Base-by-base conservation (phyloP, 2,113 vertebrate genomes). In the Prunella fulvescens region DNA sequence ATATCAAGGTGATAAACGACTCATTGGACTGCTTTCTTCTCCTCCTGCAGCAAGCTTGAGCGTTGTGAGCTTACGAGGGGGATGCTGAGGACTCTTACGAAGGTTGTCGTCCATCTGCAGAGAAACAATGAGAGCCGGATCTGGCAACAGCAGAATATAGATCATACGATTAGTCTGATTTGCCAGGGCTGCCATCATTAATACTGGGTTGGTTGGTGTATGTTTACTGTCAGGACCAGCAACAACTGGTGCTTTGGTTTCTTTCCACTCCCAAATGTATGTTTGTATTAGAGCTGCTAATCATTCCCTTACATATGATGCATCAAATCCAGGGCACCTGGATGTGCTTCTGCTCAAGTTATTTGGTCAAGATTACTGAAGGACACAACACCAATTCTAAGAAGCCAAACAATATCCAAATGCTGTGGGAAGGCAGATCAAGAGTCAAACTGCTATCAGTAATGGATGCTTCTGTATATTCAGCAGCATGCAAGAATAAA, bases 91-190 rank as follows among this genome's bases (percentile, higher is more conserved):
- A 92, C 99, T 99, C 97, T 98, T 99, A 90, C 99, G 99, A 91
- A 99, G 99, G 92, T 99, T 99, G 96, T 99, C 98, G 79, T 99
- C 99, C 99, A 99, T 99, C 99, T 99, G 97, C 54, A 97, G 94
- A 65, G 96, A 95, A 98, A 98, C 94, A 86, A 97, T 42, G 93
- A 94, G 83, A 77, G 88, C 92, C n/a, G 47, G 71, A 96, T 97
- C 86, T 95, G 88, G 88, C 87, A 91, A 81, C 69, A 61, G 92
- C 23, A 95, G 94, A 95, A 92, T 80, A 92, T 0, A 90, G 40
- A 80, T 92, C 45, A 90, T 10, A 91, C 2, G 0, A 64, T 92
- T 79, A 90, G 81, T 82, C 66, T 58, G 26, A 14, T 5, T 45
- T 57, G 56, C 62, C 35, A 79, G 23, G 19, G 8, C 45, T 83